These are phyloP conservation scores for Lordiphosa mommai DNA, from an alignment of 1,140 invertebrate species.

Conservation along the genomic window DNA sequence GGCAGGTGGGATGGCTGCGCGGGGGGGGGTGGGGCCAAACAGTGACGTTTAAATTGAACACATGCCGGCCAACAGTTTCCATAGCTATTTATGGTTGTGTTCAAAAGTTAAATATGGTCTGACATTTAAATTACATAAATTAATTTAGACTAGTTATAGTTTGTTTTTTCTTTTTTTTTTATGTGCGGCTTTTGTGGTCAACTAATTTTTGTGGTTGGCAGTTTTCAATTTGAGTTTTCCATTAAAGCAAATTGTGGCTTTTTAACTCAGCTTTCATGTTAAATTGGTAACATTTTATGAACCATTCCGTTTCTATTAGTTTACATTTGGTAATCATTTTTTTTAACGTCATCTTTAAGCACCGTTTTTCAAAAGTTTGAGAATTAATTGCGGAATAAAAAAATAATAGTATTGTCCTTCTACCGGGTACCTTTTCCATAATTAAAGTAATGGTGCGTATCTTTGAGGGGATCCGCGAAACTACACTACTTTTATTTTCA, in stretches of 20 bases:
- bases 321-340: no score
- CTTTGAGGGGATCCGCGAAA: no score
- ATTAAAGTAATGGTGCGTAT: no score
- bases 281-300: no score
- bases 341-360: no score
- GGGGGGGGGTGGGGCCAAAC: neutral
- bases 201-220: slow-evolving; percentile 59
- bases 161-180: slow-evolving; percentile 13
- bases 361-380: no score
- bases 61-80: slow-evolving; percentile 24
- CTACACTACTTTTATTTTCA: no score
- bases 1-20: neutral
- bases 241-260: neutral
- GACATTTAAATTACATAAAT: slow-evolving; percentile 68
- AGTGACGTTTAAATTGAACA: slow-evolving; percentile 42
- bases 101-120: slow-evolving; percentile 30
- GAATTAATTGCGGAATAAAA: no score
- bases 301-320: no score
- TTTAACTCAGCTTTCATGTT: no score
- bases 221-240: slow-evolving; percentile 51
- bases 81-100: slow-evolving; percentile 36
- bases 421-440: no score
- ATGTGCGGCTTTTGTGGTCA: slow-evolving; percentile 41
- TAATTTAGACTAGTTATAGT: slow-evolving; percentile 59
- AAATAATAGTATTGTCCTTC: no score